These are phyloP conservation scores for Ylistrum balloti DNA, from an alignment of 1,140 invertebrate genomes.

Conservation along the genomic window DNA sequence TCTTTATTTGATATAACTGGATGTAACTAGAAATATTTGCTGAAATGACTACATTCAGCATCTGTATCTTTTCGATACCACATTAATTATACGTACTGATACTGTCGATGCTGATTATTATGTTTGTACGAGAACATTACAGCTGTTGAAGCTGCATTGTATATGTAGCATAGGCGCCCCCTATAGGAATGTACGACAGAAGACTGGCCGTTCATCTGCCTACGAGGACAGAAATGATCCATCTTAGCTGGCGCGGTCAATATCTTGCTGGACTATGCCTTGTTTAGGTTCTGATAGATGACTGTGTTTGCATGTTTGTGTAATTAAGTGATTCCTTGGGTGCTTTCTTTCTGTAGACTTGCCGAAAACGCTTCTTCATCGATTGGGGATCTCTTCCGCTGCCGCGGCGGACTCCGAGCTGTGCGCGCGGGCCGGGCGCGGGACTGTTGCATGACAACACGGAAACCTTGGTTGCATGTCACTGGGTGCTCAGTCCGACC, in stretches of 20 bases:
- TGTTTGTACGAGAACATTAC: too few species aligned
- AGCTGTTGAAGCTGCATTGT: too few species aligned
- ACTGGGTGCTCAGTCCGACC: background rate
- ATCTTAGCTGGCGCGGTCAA: conserved; percentile 2
- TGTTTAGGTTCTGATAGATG: background rate
- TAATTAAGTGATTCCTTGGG: background rate
- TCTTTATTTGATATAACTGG: too few species aligned
- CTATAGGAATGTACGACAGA: background rate
- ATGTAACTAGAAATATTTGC: too few species aligned
- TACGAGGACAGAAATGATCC: background rate
- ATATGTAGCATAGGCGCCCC: background rate
- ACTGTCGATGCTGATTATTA: too few species aligned
- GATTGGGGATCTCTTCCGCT: conserved; percentile 3
- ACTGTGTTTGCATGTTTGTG: conserved; percentile 2
- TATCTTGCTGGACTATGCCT: background rate
- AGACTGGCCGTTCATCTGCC: background rate
- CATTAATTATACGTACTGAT: too few species aligned
- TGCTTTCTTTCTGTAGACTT: background rate
- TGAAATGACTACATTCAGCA: too few species aligned
- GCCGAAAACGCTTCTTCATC: background rate
- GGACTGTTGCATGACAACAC: conserved; percentile 6
- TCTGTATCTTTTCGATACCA: too few species aligned
- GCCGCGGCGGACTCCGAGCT: background rate
- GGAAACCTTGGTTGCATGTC: background rate
- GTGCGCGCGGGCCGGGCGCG: background rate